Base-by-base conservation (phyloP, 2,113 vertebrate species). In the Tonatia bakeri region DNA sequence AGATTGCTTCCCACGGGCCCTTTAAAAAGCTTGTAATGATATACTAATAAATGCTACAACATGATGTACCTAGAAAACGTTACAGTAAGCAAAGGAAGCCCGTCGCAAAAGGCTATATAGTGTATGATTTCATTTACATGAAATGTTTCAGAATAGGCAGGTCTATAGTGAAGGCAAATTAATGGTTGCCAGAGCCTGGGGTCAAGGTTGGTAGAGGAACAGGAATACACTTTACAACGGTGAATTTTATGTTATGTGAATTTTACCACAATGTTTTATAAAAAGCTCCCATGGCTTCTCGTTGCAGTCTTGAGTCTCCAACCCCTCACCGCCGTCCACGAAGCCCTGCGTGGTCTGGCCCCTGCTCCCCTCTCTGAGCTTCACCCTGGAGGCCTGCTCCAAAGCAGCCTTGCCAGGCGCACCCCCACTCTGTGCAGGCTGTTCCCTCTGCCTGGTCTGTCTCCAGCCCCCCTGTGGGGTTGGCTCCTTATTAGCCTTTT, bases 201-300 rank as follows among this genome's bases (percentile, higher is more conserved):
- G 16, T 10, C 19, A 5, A 36, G 19, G 26, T 1, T 0, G 31
- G 54, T 61, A 19, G 26, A 28, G 13, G 26, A 40, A 15, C 20
- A 28, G 54, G 47, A 65, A 33, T 59, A 28, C 11, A 65, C 15
- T 5, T 52, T 43, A 38, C 54, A 77, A 38, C 17, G 22, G 67
- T 67, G 47, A 84, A 24, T 52, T 87, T 75, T 80, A 40, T 75
- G 50, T 83, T 87, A 59, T 10, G 8, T 93, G 64, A 56, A 40
- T 94, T 87, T 75, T 73, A 56, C 38, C 70, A 47, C 43, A 38
- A 33, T n/a, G n/a, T 76, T 91, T 13, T 4, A 59, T 38, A 50
- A 40, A 14, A 10, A 0, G 14, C 50, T 75, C 70, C 54, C 17
- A 0, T 43, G 47, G 38, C 72, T 79, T 94, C 54, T 79, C 8